phyloP scores from a whole-genome alignment of 2,888 invertebrate genomes.

The Lithophane leautieri region DNA sequence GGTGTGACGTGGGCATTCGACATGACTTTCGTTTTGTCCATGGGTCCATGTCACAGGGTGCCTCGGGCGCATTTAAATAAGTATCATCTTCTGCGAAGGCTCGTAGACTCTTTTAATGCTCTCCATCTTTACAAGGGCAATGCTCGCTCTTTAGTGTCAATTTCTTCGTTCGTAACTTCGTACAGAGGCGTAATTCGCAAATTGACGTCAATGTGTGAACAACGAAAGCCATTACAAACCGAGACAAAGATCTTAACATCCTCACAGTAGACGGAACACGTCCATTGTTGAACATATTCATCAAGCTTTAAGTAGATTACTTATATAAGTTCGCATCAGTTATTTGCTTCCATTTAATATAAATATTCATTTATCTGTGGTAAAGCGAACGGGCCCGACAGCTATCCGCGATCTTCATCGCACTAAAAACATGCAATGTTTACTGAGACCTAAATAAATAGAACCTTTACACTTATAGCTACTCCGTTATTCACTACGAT shows the following conservation, averaged over 20 bases:
- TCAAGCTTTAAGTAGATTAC: background rate
- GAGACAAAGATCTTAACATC: constrained; percentile 36
- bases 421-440: constrained; percentile 44
- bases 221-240: constrained; percentile 26
- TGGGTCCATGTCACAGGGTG: too few species aligned
- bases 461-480: constrained; percentile 37
- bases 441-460: constrained; percentile 44
- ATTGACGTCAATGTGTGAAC: constrained; percentile 12
- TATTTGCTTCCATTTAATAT: background rate
- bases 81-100: background rate
- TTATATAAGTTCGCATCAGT: background rate
- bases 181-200: constrained; percentile 24
- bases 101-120: background rate
- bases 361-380: constrained; percentile 7
- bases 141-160: constrained; percentile 1
- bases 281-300: constrained; percentile 25
- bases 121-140: background rate
- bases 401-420: background rate
- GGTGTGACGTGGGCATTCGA: too few species aligned
- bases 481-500: constrained; percentile 17
- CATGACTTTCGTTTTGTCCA: too few species aligned
- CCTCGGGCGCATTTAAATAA: constrained; percentile 1
- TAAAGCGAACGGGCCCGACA: background rate
- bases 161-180: background rate
- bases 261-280: constrained; percentile 21